Evolutionary conservation across 2,888 invertebrate species (phyloP), one percentile per base, ranked within the genome.

Genomic region (Spodoptera exigua): DNA sequence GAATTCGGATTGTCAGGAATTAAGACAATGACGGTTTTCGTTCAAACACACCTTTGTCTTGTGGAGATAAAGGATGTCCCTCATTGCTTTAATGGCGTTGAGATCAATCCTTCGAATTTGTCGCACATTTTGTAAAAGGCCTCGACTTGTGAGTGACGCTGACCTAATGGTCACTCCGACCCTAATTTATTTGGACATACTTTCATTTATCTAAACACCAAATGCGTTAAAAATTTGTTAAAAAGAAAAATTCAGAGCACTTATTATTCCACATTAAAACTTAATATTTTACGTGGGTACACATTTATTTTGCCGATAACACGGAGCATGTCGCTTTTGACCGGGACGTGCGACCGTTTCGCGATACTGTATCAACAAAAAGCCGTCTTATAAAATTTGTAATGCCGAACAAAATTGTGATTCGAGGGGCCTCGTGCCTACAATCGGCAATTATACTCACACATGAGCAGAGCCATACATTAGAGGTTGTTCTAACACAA

Each of bases 41-140:
- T 70, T 76, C 61, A 66, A 72, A 63, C 48, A 63, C 55, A 73
- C 60, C 75, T 73, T 75, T 75, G 74, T 75, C 61, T 73, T 56
- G n/a, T 7, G 39, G 48, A n/a, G 70, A 75, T 75, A 72, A 75
- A 76, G 55, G 73, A 65, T 64, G 58, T 61, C 61, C 61, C 58
- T 70, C 73, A 62, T 75, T 71, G 67, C 58, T 65, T 58, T 67
- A 64, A 74, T 68, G 55, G 57, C 52, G 51, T 54, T 46, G 41
- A 55, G 59, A 61, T 73, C 59, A 60, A 53, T 57, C 68, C 58
- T 57, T 61, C 46, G 43, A 58, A 66, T 66, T 73, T 66, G 66
- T 66, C 70, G 34, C 48, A 55, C 54, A 57, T 59, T 69, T 54
- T 34, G 45, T 53, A 47, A 52, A 64, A 64, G 47, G 39, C 46